Percentiles rank a stretch among this genome's conserved stretches.
Conservation (phyloP, 2,113 vertebrate genomes). For the Ptyas mucosa region DNA sequence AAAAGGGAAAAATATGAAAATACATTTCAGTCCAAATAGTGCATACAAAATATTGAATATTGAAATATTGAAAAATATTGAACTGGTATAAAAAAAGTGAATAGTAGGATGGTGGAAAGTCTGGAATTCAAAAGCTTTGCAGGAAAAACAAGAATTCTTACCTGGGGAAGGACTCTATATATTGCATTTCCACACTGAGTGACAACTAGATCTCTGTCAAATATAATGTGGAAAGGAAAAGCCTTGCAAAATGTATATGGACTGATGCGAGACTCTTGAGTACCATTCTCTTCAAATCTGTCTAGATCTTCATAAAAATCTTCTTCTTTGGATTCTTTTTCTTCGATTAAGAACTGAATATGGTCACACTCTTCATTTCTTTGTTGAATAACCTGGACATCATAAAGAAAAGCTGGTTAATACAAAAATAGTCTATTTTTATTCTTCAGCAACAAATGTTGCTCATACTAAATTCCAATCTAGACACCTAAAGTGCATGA, state of each 20-base stretch:
- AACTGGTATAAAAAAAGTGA: neutral
- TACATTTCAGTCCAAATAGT: neutral
- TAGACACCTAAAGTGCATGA: neutral
- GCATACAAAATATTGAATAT: neutral
- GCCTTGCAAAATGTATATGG: constrained; percentile 98
- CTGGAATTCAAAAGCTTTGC: neutral
- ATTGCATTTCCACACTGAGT: constrained; percentile 97
- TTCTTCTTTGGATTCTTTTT: constrained; percentile 95
- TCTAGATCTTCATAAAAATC: constrained; percentile 95
- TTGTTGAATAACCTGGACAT: constrained; percentile 87
- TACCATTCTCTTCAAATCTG: constrained; percentile 94
- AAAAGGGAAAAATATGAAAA: neutral
- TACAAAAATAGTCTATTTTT: constrained; percentile 2
- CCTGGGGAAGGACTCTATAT: constrained; percentile 95
- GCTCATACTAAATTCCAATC: neutral
- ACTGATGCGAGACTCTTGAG: constrained; percentile 95
- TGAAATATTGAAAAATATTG: too few species aligned
- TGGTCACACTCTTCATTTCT: constrained; percentile 97
- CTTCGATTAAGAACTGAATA: constrained; percentile 97
- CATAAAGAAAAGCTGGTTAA: constrained; percentile 6
- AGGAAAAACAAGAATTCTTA: constrained; percentile 52
- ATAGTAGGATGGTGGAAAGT: neutral
- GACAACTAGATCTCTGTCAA: constrained; percentile 91
- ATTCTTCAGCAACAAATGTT: neutral
- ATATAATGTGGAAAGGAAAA: constrained; percentile 98